Base-by-base conservation (phyloP, 1,140 invertebrate species). In the Drosophila triauraria region DNA sequence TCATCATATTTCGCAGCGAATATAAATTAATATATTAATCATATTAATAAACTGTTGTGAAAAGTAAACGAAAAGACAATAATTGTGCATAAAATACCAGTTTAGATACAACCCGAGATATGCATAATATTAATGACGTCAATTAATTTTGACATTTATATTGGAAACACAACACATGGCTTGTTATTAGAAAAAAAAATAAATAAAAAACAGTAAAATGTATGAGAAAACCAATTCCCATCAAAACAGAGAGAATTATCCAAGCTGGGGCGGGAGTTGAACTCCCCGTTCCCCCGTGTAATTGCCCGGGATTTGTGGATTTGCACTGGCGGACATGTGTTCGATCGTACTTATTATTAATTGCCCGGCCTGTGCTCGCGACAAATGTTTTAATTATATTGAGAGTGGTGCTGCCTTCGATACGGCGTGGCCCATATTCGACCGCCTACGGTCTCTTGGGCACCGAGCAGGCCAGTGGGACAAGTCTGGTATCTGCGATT, bases 351-450 rank as follows among this genome's bases (percentile, higher is more conserved):
- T 77, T 47, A 69, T 78, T 69, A 70, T 69, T 80, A 84, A 84
- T 83, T 85, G 65, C 67, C 70, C 38, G 56, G 68, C 47, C 50
- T 78, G 75, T 35, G 60, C 38, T 54, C 51, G 82, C 79, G 72
- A 87, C 80, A 88, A 87, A 87, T 87, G 65, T 68, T 75, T 87
- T 84, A 88, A 88, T 87, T 83, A 78, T 83, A 80, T 72, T 61
- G 63, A 62, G 62, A 80, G 35, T 44, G 54, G 62, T 60, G 40
- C 32, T 60, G 57, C 56, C 59, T 67, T 72, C 70, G 70, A 74
- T 74, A 72, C 70, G 70, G 68, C 25, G 8, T 70, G 75, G 15
- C 63, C 62, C 75, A 78, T 62, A 70, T 63, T 61, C 58, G 10
- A 46, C 35, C 75, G 75, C 74, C 74, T 43, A 77, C 75, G 25